Evolutionary conservation across 2,113 vertebrate genomes (phyloP).

Genomic region (Vulpes lagopus): DNA sequence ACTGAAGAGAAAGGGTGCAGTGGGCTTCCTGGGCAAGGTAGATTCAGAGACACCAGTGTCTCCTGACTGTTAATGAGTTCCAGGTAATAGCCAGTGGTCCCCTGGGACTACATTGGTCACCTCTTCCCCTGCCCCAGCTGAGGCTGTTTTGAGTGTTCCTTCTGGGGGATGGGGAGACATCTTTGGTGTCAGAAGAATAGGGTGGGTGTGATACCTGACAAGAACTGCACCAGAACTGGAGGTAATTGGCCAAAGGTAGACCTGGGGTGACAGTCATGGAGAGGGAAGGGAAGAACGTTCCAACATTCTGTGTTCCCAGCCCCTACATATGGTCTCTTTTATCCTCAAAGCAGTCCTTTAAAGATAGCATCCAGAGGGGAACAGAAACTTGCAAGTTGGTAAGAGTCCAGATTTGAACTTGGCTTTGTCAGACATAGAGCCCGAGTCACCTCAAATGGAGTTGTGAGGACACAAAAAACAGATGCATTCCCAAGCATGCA

Average conservation of each 20-base stretch:
- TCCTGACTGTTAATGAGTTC: not conserved
- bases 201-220: not conserved
- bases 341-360: not conserved
- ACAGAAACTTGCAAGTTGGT: not conserved
- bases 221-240: not conserved
- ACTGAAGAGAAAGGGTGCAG: not conserved
- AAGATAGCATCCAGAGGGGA: not conserved
- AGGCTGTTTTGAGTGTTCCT: not conserved
- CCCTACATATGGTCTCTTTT: not conserved
- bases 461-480: not conserved
- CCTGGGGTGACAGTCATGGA: not conserved
- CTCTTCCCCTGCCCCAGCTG: not conserved
- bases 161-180: not conserved
- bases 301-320: not conserved
- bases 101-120: not conserved
- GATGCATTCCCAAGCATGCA: not conserved
- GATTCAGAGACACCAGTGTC: not conserved
- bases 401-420: conserved; percentile 1
- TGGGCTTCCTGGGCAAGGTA: not conserved
- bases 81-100: not conserved
- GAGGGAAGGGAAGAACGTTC: not conserved
- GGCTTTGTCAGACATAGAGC: not conserved
- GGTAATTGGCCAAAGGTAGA: not conserved
- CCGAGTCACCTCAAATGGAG: not conserved
- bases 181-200: not conserved